phyloP scores from a whole-genome alignment of 2,888 invertebrate species.

The Drosophila diplacantha region DNA sequence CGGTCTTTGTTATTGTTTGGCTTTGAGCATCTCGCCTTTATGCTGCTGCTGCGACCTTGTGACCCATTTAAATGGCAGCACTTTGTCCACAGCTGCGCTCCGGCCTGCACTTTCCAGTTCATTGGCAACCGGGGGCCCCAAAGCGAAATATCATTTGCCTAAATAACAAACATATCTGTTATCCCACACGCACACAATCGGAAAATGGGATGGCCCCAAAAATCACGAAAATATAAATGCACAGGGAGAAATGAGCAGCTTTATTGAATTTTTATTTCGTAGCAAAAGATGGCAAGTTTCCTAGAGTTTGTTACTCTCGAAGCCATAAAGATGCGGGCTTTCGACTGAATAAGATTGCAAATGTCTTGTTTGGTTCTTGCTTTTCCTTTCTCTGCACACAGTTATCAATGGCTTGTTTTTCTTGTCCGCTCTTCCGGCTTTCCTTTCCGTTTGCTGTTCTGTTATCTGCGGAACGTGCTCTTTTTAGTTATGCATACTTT shows the following conservation, averaged over 20 bases:
- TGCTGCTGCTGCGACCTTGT: conserved; percentile 24
- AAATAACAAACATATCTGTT: conserved; percentile 48
- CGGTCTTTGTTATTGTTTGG: conserved; percentile 32
- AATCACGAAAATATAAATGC: conserved; percentile 1
- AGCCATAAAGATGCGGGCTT: not conserved
- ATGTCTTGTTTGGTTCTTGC: not conserved
- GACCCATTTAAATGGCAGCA: conserved; percentile 30
- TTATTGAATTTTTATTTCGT: not conserved
- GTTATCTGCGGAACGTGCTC: conserved; percentile 66
- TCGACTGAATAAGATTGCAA: not conserved
- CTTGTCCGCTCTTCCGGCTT: conserved; percentile 11
- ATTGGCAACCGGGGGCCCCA: conserved; percentile 15
- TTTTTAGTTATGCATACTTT: conserved; percentile 68
- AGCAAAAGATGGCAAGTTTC: not conserved
- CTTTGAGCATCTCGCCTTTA: conserved; percentile 21
- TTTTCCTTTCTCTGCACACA: conserved; percentile 20
- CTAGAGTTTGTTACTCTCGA: not conserved
- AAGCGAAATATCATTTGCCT: conserved; percentile 47
- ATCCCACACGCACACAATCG: conserved; percentile 19
- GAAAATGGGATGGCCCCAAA: not conserved
- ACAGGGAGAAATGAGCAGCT: not conserved
- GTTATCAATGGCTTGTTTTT: conserved; percentile 58
- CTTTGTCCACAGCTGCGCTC: conserved; percentile 37
- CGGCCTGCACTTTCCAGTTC: conserved; percentile 33
- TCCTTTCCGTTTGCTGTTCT: conserved; percentile 40